These are phyloP conservation scores for Synanceia verrucosa DNA, from an alignment of 2,797 vertebrate species.

Conservation along the genomic window DNA sequence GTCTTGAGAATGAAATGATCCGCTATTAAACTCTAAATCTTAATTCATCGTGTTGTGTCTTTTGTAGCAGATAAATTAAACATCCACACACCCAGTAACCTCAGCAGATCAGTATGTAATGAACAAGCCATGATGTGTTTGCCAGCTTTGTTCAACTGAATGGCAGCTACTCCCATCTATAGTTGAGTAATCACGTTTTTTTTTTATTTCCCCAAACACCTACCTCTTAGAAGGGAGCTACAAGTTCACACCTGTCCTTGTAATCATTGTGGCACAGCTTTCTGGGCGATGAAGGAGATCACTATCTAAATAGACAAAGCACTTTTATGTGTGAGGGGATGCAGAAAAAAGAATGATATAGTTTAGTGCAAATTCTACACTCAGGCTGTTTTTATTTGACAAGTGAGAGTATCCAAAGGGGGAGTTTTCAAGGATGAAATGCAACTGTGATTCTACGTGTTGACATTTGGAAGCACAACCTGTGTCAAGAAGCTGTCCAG, in stretches of 20 bases:
- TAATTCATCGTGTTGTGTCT: neutral
- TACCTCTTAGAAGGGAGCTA: neutral
- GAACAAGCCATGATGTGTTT: constrained; percentile 24
- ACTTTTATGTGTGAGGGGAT: neutral
- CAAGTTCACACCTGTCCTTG: constrained; percentile 28
- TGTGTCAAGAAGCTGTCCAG: constrained; percentile 9
- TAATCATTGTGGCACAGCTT: neutral
- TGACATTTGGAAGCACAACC: constrained; percentile 12
- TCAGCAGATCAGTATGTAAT: constrained; percentile 23
- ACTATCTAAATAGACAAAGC: neutral
- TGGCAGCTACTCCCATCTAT: constrained; percentile 1
- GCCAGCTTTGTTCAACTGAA: neutral
- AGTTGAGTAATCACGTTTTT: constrained; percentile 22
- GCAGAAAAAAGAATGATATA: neutral
- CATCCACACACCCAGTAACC: neutral
- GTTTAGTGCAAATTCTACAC: neutral
- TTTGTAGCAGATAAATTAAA: neutral
- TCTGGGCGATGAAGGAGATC: constrained; percentile 17
- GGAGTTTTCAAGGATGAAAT: neutral
- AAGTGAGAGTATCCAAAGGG: neutral
- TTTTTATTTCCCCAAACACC: constrained; percentile 9
- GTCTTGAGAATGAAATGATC: neutral
- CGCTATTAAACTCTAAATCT: neutral
- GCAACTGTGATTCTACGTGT: neutral
- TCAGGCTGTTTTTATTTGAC: neutral